These are phyloP conservation scores for Brenthis ino DNA, from an alignment of 2,888 invertebrate species.

Conservation along the genomic window DNA sequence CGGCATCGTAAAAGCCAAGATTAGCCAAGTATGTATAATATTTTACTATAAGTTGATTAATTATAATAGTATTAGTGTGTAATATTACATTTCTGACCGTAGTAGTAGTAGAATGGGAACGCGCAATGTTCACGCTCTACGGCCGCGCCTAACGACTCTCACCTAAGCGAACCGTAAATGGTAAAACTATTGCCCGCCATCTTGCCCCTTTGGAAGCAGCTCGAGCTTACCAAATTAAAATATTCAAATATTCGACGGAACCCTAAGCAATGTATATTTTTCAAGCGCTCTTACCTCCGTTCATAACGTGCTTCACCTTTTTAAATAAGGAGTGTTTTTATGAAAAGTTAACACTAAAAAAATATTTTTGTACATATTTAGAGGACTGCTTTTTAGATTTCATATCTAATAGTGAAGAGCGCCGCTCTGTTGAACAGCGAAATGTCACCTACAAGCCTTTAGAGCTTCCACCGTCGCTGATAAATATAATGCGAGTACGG, in stretches of 20 bases:
- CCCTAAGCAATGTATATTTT: conserved; percentile 15
- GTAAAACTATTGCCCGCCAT: conserved; percentile 22
- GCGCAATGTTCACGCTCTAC: conserved; percentile 23
- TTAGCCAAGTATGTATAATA: too few species aligned
- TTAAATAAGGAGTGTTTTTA: conserved; percentile 15
- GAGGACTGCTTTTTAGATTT: conserved; percentile 4
- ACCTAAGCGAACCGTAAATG: conserved; percentile 19
- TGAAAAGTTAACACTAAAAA: conserved; percentile 16
- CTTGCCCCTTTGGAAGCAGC: conserved; percentile 20
- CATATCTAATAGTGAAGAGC: conserved; percentile 13
- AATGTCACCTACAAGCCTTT: not conserved
- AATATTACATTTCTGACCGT: not conserved
- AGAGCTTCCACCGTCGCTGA: not conserved
- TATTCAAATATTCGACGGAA: conserved; percentile 24
- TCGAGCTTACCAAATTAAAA: conserved; percentile 28
- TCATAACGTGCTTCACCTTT: conserved; percentile 13
- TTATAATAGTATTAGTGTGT: too few species aligned
- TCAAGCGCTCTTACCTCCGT: conserved; percentile 21
- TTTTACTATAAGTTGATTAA: too few species aligned
- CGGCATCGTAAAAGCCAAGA: too few species aligned
- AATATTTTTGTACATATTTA: conserved; percentile 11
- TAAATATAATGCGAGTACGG: conserved; percentile 1
- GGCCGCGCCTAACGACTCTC: conserved; percentile 27
- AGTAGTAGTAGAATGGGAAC: conserved; percentile 1
- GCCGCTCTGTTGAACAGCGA: not conserved